Conservation (phyloP, 1,140 invertebrate genomes). For the Sitophilus oryzae region DNA sequence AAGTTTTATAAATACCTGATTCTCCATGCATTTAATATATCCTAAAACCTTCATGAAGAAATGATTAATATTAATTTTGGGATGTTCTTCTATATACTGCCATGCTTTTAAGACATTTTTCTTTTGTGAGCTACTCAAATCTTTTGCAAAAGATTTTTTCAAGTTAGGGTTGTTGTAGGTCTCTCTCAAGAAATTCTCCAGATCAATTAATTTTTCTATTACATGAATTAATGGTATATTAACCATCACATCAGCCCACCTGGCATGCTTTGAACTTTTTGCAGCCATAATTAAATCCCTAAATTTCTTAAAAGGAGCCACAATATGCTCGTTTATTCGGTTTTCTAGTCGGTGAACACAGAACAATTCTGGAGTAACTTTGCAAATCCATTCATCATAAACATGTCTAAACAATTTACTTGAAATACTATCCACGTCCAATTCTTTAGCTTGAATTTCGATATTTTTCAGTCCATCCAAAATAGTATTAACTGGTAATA, state of each 20-base stretch:
- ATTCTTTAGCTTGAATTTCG: slow-evolving; percentile 31
- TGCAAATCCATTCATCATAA: slow-evolving; percentile 33
- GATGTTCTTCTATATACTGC: slow-evolving; percentile 37
- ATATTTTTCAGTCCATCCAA: slow-evolving; percentile 34
- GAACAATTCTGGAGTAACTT: slow-evolving; percentile 37
- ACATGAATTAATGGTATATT: slow-evolving; percentile 27
- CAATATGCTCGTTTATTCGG: slow-evolving; percentile 39
- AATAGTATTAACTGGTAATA: slow-evolving; percentile 39
- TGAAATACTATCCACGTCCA: slow-evolving; percentile 20
- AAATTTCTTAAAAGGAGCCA: slow-evolving; percentile 38
- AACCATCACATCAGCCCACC: no score
- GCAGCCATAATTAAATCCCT: slow-evolving; percentile 32
- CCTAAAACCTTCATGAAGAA: slow-evolving; percentile 36
- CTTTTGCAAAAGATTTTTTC: slow-evolving; percentile 34
- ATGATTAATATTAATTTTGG: slow-evolving; percentile 38
- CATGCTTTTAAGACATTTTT: slow-evolving; percentile 38
- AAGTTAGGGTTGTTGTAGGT: slow-evolving; percentile 25
- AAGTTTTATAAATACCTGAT: no score
- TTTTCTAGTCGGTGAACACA: slow-evolving; percentile 37
- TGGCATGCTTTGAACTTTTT: no score
- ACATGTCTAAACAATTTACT: slow-evolving; percentile 31
- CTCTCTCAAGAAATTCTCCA: slow-evolving; percentile 30
- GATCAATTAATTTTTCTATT: slow-evolving; percentile 37
- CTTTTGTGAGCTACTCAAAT: slow-evolving; percentile 36
- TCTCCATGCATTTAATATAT: slow-evolving; percentile 40